These are phyloP conservation scores for Acleris cristana DNA, from an alignment of 2,888 invertebrate species.

Conservation along the genomic window DNA sequence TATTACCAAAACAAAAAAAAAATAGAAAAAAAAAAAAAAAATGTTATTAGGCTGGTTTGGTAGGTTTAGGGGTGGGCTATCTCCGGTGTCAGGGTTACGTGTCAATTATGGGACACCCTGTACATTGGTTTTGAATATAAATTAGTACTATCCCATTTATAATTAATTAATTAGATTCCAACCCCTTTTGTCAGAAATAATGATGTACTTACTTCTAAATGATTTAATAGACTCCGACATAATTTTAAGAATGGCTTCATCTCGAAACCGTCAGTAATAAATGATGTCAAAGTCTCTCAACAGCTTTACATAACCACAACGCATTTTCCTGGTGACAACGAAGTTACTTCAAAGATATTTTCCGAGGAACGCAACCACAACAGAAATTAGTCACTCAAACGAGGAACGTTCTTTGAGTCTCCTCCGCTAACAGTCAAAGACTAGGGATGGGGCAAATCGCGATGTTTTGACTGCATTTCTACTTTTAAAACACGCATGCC, in stretches of 20 bases:
- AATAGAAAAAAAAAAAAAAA: too few relatives aligned
- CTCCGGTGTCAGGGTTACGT: too few relatives aligned
- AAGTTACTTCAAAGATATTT: conserved; percentile 37
- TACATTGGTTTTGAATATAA: too few relatives aligned
- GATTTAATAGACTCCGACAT: conserved; percentile 2
- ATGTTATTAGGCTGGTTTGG: too few relatives aligned
- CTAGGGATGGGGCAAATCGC: conserved; percentile 10
- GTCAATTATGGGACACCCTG: too few relatives aligned
- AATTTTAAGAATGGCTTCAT: conserved; percentile 1
- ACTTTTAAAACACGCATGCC: neutral
- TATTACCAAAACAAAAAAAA: too few relatives aligned
- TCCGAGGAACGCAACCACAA: conserved; percentile 29
- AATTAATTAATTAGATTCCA: too few relatives aligned
- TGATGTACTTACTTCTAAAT: neutral
- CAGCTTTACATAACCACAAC: conserved; percentile 31
- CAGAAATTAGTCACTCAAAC: conserved; percentile 36
- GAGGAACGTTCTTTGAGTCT: conserved; percentile 31
- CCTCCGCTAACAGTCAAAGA: conserved; percentile 19
- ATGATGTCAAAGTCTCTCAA: conserved; percentile 26
- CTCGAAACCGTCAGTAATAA: conserved; percentile 18
- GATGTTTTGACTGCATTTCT: neutral
- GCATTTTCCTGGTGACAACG: conserved; percentile 29
- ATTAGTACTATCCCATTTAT: too few relatives aligned
- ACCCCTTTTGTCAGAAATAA: too few relatives aligned
- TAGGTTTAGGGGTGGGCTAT: too few relatives aligned